Base-by-base conservation (phyloP, 2,888 invertebrate species). In the Thymelicus lineola region DNA sequence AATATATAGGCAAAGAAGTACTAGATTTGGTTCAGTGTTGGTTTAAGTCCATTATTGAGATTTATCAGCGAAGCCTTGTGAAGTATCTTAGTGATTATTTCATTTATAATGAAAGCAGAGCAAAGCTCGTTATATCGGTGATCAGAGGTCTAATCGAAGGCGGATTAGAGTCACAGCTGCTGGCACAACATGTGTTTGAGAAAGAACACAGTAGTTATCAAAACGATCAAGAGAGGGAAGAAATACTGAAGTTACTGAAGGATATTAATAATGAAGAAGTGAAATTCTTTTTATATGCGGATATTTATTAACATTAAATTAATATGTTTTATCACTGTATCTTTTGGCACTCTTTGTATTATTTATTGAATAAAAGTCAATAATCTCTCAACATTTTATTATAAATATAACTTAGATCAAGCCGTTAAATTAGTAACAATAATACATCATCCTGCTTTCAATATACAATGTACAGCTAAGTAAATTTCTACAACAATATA, bases 401-500 rank as follows among this genome's bases (percentile, higher is more conserved):
- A 88, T 79, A 87, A 80, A 90, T 86, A 89, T 85, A 90, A 88
- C 92, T 92, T 92, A 91, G 73, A 87, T 85, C 86, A 86, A 89
- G 86, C 87, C 75, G 81, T 87, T 86, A 88, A 86, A 85, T 81
- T 83, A 87, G 87, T 84, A 86, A 86, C 85, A 88, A 85, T 83
- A 75, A 86, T 87, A 88, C 85, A 87, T 82, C 79, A 46, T 57
- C 62, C 7, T 28, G 73, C 73, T 73, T 75, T 68, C 62, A 73
- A 70, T 71, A 73, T 62, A 66, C 59, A 71, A 69, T 72, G 64
- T 64, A 70, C 64, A 69, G 63, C 70, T 70, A 64, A 50, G 35
- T 68, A 62, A 53, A 68, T 67, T 12, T 48, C 69, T 73, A 74
- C 62, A 71, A 74, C 62, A 71, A 74, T 73, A 68, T 73, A 76